Base-by-base conservation (phyloP, 2,888 invertebrate species). In the Drosophila differens region DNA sequence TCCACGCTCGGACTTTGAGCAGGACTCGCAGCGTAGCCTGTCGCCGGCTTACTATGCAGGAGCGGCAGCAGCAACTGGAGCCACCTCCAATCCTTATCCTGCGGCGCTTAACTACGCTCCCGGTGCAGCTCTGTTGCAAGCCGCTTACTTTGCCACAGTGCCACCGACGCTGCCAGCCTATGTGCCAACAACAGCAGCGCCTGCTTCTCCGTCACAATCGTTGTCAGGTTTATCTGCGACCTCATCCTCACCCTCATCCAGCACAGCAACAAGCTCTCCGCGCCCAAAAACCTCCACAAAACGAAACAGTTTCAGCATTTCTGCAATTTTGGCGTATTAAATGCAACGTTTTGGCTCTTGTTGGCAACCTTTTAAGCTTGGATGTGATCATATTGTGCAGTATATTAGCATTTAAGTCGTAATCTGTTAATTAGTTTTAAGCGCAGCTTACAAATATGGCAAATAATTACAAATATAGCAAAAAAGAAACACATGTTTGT, bases 231-330 rank as follows among this genome's bases (percentile, higher is more conserved):
- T 30, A 28, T 4, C 16, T 5, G 10, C 22, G 53, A 51, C 61
- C 12, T n/a, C 64, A 51, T 28, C 55, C 41, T 12, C 51, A 47
- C 37, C 63, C 14, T 10, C 62, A 32, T 7, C 58, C 30, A 58
- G 28, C 44, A 57, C 61, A 32, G 33, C 65, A 39, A 53, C 62
- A 47, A 66, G 49, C 59, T 65, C 84, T 6, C 79, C 85, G 57
- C 68, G 70, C n/a, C 47, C 75, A 22, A 59, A 80, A 59, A 67
- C 76, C 66, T 62, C 83, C 70, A 72, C 78, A 75, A 93, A 92
- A 73, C 91, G 92, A 68, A 93, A 91, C 63, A 93, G 91, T 68
- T 94, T 94, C 66, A 93, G 93, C 63, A 94, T 94, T 77, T 93
- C 93, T 0, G 93, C 93, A 28, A 94, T 94, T 78, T 88, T 94